Evolutionary conservation across 1,140 invertebrate genomes (phyloP), one percentile per base, ranked within the genome.

Genomic region (Macrotrachela quadricornifera): DNA sequence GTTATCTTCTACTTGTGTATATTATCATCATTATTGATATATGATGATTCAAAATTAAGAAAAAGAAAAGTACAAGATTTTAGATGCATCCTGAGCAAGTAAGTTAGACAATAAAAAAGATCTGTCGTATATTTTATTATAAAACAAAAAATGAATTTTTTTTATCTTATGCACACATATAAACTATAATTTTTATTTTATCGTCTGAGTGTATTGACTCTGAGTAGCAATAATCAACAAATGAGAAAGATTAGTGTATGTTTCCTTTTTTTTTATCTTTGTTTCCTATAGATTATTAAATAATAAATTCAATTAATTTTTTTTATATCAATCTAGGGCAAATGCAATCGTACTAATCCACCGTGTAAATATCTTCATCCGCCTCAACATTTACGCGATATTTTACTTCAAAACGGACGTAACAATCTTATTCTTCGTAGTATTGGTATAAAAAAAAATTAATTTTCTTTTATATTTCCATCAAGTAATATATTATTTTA

Each of bases 361-460:
- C 92, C 92, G 60, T 99, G 94, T 83, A 99, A 99, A 78, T 99
- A 97, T 75, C 91, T 97, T 73, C 92, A 97, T 76, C 91, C 90
- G 58, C 92, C 94, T 59, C 90, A 96, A 70, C 94, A 99, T 72
- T 77, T 99, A 59, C 94, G 96, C 76, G 92, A 99, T 75, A 92
- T 97, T 76, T 77, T 99, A 65, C 76, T 99, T 68, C 94, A 97
- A 77, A 99, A 97, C 75, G 94, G 94, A 55, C 79, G 90, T 63
- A 96, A 99, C 76, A 92, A 97, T 76, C 77, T 99, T 71, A 90
- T 91, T 58, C 73, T 97, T 67, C 41, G 40, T 42, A 14, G 13
- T 14, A 42, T 42, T 14, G 40, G 13, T 42, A 30, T n/a, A 30
- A 8, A 30, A 8, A 30, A 30, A 30, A 4, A 30, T 30, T 4